Conservation (phyloP, 2,888 invertebrate genomes). For the Caenorhabditis sp. region DNA sequence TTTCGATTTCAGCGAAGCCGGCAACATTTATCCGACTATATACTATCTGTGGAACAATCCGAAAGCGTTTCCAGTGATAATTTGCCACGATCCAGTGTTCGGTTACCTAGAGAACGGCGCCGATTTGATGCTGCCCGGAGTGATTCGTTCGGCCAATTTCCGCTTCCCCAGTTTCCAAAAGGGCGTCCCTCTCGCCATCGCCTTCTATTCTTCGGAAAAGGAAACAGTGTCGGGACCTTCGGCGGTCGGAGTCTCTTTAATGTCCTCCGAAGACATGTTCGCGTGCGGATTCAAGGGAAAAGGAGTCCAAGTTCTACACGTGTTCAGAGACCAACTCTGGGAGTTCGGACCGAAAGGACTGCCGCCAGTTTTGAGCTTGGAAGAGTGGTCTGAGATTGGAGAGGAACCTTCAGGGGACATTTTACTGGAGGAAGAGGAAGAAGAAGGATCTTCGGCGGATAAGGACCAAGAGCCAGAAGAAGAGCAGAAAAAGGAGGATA, state of each 20-base stretch:
- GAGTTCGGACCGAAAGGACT: conserved; percentile 65
- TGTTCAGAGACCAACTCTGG: conserved; percentile 72
- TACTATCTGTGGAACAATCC: conserved; percentile 67
- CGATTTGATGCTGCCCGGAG: conserved; percentile 76
- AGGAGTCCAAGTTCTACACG: conserved; percentile 73
- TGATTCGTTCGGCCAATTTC: conserved; percentile 42
- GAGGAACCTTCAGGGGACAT: no score
- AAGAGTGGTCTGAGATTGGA: conserved; percentile 28
- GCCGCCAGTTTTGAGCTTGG: conserved; percentile 47
- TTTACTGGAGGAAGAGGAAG: conserved; percentile 1
- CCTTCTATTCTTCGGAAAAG: conserved; percentile 28
- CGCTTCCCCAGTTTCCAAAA: conserved; percentile 62
- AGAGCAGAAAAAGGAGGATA: conserved; percentile 9
- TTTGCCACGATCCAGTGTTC: conserved; percentile 69
- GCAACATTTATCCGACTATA: conserved; percentile 66
- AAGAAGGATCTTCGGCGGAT: not conserved
- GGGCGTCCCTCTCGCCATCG: conserved; percentile 67
- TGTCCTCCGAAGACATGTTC: conserved; percentile 71
- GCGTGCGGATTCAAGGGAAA: conserved; percentile 69
- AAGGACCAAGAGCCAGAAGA: not conserved
- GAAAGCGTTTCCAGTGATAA: conserved; percentile 63
- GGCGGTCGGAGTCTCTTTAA: conserved; percentile 72
- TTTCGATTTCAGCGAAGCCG: conserved; percentile 67
- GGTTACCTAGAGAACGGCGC: conserved; percentile 74
- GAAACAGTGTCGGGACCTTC: conserved; percentile 66